These are phyloP conservation scores for Allophyes oxyacanthae DNA, from an alignment of 2,888 invertebrate genomes.

Conservation along the genomic window DNA sequence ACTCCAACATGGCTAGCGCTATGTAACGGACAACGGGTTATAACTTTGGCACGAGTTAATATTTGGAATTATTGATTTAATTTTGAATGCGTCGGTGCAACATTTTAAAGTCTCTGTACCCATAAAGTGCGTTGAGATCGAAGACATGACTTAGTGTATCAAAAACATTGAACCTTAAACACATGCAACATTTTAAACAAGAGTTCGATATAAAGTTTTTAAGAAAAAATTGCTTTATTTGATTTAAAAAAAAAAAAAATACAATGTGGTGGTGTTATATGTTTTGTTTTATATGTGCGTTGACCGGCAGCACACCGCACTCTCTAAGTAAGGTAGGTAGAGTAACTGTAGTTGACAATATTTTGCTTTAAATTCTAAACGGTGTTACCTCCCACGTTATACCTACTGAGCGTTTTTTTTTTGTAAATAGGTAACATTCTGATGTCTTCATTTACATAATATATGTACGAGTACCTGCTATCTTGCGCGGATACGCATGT, in stretches of 20 bases:
- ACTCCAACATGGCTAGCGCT: conserved; percentile 41
- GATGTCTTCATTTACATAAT: conserved; percentile 32
- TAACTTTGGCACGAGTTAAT: conserved; percentile 13
- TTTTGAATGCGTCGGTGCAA: conserved; percentile 54
- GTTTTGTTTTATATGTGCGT: conserved; percentile 67
- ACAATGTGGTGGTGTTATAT: conserved; percentile 69
- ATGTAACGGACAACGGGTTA: conserved; percentile 48
- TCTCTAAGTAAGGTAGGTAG: conserved; percentile 72
- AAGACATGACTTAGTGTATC: conserved; percentile 84
- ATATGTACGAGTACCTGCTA: conserved; percentile 3
- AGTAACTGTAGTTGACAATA: conserved; percentile 58
- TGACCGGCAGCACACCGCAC: conserved; percentile 58
- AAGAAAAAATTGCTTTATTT: conserved; percentile 31
- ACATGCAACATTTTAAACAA: conserved; percentile 70
- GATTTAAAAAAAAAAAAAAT: neutral
- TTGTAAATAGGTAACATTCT: conserved; percentile 23
- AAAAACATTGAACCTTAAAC: conserved; percentile 75
- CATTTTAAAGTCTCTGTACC: conserved; percentile 77
- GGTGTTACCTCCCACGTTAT: conserved; percentile 32
- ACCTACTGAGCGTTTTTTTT: conserved; percentile 14
- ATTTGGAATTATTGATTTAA: conserved; percentile 18
- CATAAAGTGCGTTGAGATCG: conserved; percentile 77
- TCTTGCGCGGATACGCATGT: conserved; percentile 22
- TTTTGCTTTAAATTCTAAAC: conserved; percentile 35
- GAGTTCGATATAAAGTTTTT: conserved; percentile 45